These are phyloP conservation scores for Xiphorhynchus elegans DNA, from an alignment of 2,113 vertebrate genomes.

Conservation along the genomic window DNA sequence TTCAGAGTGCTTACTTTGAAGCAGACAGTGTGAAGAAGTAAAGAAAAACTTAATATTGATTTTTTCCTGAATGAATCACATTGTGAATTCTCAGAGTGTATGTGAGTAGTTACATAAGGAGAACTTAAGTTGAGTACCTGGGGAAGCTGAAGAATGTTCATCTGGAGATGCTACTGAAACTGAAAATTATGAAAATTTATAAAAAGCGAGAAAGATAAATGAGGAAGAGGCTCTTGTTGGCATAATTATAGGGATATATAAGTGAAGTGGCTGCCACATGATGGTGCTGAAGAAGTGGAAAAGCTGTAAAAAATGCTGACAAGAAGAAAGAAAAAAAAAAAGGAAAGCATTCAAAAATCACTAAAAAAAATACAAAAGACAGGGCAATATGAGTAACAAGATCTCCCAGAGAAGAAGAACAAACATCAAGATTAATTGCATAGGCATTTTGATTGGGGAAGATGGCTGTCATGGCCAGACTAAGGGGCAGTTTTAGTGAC, in stretches of 20 bases:
- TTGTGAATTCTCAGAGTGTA: background rate
- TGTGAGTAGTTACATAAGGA: background rate
- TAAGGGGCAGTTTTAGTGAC: background rate
- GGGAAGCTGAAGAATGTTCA: background rate
- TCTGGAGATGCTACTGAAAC: background rate
- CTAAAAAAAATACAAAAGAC: background rate
- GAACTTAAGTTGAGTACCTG: background rate
- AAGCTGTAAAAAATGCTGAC: background rate
- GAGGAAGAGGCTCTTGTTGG: background rate
- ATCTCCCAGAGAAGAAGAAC: background rate
- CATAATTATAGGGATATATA: background rate
- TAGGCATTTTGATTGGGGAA: background rate
- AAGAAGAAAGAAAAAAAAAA: background rate
- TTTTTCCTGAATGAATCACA: background rate
- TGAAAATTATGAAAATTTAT: background rate
- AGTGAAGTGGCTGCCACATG: background rate
- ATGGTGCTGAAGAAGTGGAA: background rate
- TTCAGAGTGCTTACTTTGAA: background rate
- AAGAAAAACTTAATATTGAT: background rate
- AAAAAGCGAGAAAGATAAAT: background rate
- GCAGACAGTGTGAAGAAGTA: background rate
- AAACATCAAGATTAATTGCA: background rate
- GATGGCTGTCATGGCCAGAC: fast-evolving
- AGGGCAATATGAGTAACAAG: background rate
- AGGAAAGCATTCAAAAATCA: background rate